Evolutionary conservation across 2,113 vertebrate species (phyloP).

Genomic region (Microtus pennsylvanicus): DNA sequence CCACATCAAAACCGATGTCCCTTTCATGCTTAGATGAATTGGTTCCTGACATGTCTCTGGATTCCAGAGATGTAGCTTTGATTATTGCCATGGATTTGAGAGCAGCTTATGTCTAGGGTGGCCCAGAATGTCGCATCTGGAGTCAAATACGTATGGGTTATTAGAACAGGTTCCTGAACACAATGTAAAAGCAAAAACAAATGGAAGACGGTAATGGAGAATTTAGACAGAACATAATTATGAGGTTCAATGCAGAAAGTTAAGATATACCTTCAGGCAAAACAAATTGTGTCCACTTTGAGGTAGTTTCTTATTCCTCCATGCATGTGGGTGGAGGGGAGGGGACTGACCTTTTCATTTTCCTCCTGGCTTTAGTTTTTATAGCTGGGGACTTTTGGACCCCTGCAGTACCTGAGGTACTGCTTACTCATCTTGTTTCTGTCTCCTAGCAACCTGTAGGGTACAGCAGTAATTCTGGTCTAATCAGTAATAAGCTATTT

Average conservation of each 20-base stretch:
- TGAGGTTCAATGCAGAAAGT: neutral
- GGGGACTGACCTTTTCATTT: neutral
- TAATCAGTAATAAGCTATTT: neutral
- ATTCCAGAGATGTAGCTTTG: constrained; percentile 53
- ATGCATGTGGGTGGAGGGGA: neutral
- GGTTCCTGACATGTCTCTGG: neutral
- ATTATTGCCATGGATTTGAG: constrained; percentile 53
- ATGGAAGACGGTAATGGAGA: neutral
- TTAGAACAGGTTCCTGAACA: constrained; percentile 58
- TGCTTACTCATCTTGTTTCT: constrained; percentile 6
- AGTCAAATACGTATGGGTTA: constrained; percentile 33
- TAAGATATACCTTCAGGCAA: neutral
- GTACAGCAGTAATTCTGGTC: neutral
- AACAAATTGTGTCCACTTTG: constrained; percentile 3
- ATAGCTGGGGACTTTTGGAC: neutral
- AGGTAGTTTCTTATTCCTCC: constrained; percentile 35
- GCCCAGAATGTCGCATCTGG: neutral
- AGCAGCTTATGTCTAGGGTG: constrained; percentile 15
- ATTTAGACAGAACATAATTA: neutral
- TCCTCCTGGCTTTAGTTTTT: neutral
- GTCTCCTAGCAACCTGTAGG: neutral
- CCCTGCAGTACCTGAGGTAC: neutral
- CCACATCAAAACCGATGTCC: neutral
- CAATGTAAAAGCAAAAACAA: constrained; percentile 31
- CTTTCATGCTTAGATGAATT: constrained; percentile 37